These are phyloP conservation scores for Phycodurus eques DNA, from an alignment of 2,113 vertebrate species.

Conservation along the genomic window DNA sequence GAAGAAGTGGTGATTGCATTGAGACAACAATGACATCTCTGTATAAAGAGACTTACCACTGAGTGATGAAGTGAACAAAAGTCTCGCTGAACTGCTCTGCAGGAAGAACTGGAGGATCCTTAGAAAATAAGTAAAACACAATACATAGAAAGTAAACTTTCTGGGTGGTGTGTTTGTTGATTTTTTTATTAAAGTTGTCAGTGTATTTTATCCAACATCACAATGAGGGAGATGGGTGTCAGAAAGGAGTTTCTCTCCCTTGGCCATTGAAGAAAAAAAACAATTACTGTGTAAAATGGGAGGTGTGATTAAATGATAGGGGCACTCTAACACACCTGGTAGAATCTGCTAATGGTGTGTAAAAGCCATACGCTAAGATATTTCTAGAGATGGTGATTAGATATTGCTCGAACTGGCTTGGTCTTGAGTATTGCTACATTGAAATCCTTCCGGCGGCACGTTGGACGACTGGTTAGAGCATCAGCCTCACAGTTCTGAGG, in stretches of 20 bases:
- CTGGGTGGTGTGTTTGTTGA: background rate
- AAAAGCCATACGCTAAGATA: too few species aligned
- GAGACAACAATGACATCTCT: background rate
- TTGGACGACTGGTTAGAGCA: too few species aligned
- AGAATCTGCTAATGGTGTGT: too few species aligned
- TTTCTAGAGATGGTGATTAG: too few species aligned
- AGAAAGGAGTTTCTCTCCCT: background rate
- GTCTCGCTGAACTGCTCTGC: slow-evolving; percentile 93
- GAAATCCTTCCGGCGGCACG: too few species aligned
- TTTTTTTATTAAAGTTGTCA: background rate
- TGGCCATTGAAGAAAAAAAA: too few species aligned
- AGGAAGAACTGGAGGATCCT: slow-evolving; percentile 96
- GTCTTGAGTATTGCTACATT: too few species aligned
- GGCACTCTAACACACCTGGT: too few species aligned
- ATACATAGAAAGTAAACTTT: background rate
- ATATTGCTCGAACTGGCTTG: too few species aligned
- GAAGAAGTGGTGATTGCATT: background rate
- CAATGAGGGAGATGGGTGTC: background rate
- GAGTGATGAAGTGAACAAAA: slow-evolving; percentile 98
- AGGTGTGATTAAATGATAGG: too few species aligned
- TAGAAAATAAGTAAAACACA: slow-evolving; percentile 29
- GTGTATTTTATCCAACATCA: background rate
- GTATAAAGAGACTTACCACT: slow-evolving; percentile 84
- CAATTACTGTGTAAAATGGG: too few species aligned
- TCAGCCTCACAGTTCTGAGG: too few species aligned